Base-by-base conservation (phyloP, 2,113 vertebrate species). In the Terrapene triunguis region DNA sequence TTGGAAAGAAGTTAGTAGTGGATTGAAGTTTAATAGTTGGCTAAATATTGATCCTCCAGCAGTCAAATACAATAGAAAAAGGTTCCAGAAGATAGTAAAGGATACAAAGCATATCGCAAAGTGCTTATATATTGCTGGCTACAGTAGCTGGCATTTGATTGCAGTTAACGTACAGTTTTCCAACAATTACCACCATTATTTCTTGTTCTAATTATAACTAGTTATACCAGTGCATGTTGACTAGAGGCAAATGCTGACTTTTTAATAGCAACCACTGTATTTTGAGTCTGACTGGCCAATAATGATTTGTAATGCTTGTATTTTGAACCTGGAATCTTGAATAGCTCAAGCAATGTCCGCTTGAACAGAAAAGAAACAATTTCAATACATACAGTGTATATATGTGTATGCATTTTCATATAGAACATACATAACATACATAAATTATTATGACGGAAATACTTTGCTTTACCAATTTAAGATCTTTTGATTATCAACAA, bases 401-500 rank as follows among this genome's bases (percentile, higher is more conserved):
- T 82, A 4, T 69, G 48, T 90, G 91, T 57, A 11, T 76, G 48
- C 87, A 90, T 94, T 95, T 97, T 96, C 76, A 96, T 88, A 76
- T 69, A 9, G 87, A 84, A 19, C 9, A 91, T 57, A 29, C 19
- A 44, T 27, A 84, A 19, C 8, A 89, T 57, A 32, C 21, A 44
- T 27, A 88, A 16, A n/a, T 53, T 92, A 72, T 89, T 94, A 62
- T 81, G 44, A 82, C 57, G 94, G n/a, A 95, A 85, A 94, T 1
- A 44, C 84, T 97, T 96, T 89, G 47, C 38, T 85, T 84, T 89
- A 80, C 54, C 88, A 94, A 81, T 62, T 79, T 57, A 32, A 47
- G 89, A 6, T 92, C 51, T 96, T 96, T 92, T 84, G 91, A 91
- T 94, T 96, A 82, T 96, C 87, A 94, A 88, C 84, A 91, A 59